Evolutionary conservation across 2,888 invertebrate species (phyloP), one percentile per base, ranked within the genome.

Genomic region (Cheilosia impressa): DNA sequence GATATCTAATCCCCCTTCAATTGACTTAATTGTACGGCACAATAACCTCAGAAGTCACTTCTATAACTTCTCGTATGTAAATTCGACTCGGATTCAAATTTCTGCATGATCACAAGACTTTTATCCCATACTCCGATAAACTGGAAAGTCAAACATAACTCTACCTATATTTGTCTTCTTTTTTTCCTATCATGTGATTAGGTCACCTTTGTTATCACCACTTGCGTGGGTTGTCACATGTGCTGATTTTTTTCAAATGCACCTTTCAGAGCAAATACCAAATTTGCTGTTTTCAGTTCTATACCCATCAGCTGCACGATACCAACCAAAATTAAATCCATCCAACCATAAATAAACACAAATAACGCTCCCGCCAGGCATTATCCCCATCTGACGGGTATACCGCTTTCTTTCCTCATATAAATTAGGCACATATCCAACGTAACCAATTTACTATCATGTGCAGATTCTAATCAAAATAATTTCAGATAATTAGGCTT

Each of bases 401-500:
- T 15, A 45, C 7, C 6, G 9, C 9, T 17, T 45, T 7, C 15
- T 17, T 2, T 13, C 5, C 2, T 7, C 6, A 43, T n/a, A n/a
- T 4, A 31, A 31, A 31, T 31, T 31, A 31, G 9, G 31, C 1
- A 4, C n/a, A 43, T 19, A 19, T 41, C 6, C 27, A 27, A 50
- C 45, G 31, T 17, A 15, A 31, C 17, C 55, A 68, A 55, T 68
- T 55, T 45, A 1, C 47, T 55, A 69, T 69, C 45, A 55, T 31
- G 31, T 13, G 7, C 47, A 34, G 57, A 69, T 53, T 43, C 27
- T 27, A 27, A 69, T 69, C 34, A 17, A 47, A 6, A 50, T 22
- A 53, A 66, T 52, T 41, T n/a, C 10, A 45, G 57, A 57, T 45
- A 38, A 38, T 13, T 34, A 7, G 31, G 19, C 19, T 24, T 27